A percentile compares a stretch with the other conserved stretches of the same genome.
Evolutionary conservation across 2,113 vertebrate genomes (phyloP).

Genomic region (Megalops atlanticus): DNA sequence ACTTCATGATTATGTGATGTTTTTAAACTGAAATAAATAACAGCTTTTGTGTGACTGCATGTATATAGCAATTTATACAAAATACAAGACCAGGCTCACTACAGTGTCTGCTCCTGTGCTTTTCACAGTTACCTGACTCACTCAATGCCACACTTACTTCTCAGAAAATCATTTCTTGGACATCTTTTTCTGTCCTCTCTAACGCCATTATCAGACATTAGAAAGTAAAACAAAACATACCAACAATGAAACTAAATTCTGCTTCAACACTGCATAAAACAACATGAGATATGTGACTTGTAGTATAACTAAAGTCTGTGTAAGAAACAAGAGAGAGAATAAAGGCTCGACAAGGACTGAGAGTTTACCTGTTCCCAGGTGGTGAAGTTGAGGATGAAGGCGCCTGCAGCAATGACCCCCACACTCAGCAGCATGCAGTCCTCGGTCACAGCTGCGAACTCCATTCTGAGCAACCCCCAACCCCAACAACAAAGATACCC

Average conservation of each 20-base stretch:
- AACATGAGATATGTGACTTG: not conserved
- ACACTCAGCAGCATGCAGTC: slow-evolving; percentile 91
- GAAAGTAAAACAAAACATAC: not conserved
- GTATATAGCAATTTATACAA: not conserved
- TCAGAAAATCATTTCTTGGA: not conserved
- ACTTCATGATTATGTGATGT: not conserved
- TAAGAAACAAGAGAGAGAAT: not conserved
- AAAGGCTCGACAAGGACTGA: not conserved
- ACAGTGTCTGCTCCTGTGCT: not conserved
- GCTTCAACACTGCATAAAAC: not conserved
- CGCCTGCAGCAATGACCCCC: slow-evolving; percentile 80
- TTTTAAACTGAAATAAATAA: not conserved
- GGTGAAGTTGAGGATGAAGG: slow-evolving; percentile 73
- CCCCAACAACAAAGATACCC: slow-evolving; percentile 34
- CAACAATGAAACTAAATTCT: not conserved
- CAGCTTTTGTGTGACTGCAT: not conserved
- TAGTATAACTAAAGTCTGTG: not conserved
- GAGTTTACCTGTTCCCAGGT: slow-evolving; percentile 79
- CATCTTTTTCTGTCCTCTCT: not conserved
- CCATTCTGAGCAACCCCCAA: slow-evolving; percentile 80
- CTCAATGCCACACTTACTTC: not conserved
- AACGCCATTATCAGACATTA: not conserved
- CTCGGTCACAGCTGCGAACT: slow-evolving; percentile 85
- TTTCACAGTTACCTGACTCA: not conserved
- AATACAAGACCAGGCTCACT: not conserved